Percentiles rank a stretch among this genome's conserved stretches.
Conservation (phyloP, 2,113 vertebrate genomes). For the Recurvirostra avosetta region DNA sequence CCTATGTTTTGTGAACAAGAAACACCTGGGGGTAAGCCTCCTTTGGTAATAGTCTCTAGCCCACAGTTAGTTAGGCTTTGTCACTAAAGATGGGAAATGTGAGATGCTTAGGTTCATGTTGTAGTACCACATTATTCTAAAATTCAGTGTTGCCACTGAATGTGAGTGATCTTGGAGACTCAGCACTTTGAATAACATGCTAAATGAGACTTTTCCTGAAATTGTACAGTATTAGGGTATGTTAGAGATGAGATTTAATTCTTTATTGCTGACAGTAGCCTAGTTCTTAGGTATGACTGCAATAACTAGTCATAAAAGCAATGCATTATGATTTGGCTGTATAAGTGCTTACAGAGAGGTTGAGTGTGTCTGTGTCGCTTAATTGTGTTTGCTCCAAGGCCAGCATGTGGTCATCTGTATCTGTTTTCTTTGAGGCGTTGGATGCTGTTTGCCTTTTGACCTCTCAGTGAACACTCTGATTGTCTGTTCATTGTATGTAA, state of each 20-base stretch:
- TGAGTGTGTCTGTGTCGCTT: not conserved
- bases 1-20: not conserved
- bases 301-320: not conserved
- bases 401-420: not conserved
- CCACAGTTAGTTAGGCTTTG: not conserved
- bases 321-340: not conserved
- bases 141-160: not conserved
- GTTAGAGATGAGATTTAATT: not conserved
- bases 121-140: not conserved
- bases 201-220: not conserved
- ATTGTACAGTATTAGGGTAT: not conserved
- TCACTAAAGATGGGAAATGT: not conserved
- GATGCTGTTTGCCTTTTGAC: not conserved
- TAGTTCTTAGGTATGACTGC: not conserved
- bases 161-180: not conserved
- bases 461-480: not conserved
- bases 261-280: not conserved
- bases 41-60: not conserved
- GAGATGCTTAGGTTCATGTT: not conserved
- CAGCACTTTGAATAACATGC: not conserved
- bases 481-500: not conserved
- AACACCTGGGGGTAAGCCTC: not conserved
- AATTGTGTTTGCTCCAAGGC: not conserved
- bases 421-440: not conserved
- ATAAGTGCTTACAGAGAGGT: not conserved